Evolutionary conservation across 2,113 vertebrate species (phyloP).

Genomic region (Corythornis vintsioides): DNA sequence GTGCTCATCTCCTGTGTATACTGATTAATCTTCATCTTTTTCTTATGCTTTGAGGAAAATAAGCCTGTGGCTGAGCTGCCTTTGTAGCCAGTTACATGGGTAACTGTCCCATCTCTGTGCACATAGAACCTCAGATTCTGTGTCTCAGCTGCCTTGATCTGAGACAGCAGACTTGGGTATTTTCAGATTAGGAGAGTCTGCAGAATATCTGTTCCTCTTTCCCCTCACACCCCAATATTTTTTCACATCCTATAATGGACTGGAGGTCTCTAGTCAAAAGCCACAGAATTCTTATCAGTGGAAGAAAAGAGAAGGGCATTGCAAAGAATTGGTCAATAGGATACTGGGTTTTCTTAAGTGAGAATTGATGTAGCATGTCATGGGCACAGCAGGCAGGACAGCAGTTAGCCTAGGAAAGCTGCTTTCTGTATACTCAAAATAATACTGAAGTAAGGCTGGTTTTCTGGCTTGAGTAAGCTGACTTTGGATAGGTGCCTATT

Average conservation of each 20-base stretch:
- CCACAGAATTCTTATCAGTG: not conserved
- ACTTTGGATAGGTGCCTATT: not conserved
- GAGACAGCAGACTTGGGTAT: not conserved
- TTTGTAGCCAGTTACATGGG: not conserved
- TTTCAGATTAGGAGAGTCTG: not conserved
- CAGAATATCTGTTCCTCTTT: not conserved
- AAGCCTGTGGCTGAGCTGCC: not conserved
- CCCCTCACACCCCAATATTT: not conserved
- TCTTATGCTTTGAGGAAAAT: not conserved
- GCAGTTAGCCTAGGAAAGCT: not conserved
- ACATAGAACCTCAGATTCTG: not conserved
- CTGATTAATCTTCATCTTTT: not conserved
- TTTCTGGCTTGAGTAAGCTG: not conserved
- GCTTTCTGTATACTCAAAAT: not conserved
- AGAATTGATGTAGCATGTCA: not conserved
- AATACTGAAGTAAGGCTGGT: not conserved
- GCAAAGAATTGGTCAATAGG: not conserved
- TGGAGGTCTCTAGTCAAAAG: not conserved
- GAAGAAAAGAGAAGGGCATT: not conserved
- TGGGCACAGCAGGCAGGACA: not conserved
- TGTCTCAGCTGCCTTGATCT: not conserved
- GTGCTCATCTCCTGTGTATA: not conserved
- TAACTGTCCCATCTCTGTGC: not conserved
- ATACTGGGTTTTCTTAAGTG: constrained; percentile 4
- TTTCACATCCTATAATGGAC: rapidly evolving